A percentile compares a stretch with the other conserved stretches of the same genome.
These are phyloP conservation scores for Tyria jacobaeae DNA, from an alignment of 2,888 invertebrate genomes.

Conservation along the genomic window DNA sequence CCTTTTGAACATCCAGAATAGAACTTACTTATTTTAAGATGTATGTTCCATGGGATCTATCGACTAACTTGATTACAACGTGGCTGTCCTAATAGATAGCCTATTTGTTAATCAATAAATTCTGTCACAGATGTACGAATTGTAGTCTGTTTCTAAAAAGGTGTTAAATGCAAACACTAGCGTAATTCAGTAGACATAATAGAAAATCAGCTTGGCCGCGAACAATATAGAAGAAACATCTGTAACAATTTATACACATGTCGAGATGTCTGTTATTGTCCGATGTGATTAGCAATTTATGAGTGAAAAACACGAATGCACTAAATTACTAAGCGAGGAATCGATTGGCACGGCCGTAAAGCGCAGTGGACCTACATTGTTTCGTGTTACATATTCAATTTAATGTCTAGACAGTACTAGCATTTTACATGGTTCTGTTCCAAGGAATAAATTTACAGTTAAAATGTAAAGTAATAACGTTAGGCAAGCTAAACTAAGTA, in stretches of 20 bases:
- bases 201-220: neutral
- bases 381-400: conserved; percentile 4
- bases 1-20: too few relatives aligned
- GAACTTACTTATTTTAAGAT: too few relatives aligned
- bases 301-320: conserved; percentile 59
- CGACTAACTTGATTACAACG: too few relatives aligned
- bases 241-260: conserved; percentile 1
- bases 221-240: neutral
- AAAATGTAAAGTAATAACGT: neutral
- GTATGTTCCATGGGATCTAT: too few relatives aligned
- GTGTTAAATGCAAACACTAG: neutral
- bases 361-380: conserved; percentile 69
- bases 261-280: conserved; percentile 25
- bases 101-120: too few relatives aligned
- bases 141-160: neutral
- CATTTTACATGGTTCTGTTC: conserved; percentile 11
- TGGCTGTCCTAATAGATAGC: too few relatives aligned
- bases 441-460: neutral
- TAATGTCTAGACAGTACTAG: neutral
- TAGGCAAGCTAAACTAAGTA: neutral
- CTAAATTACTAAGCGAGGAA: conserved; percentile 72
- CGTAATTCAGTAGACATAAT: neutral
- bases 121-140: too few relatives aligned
- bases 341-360: conserved; percentile 69
- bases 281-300: conserved; percentile 56